These are phyloP conservation scores for Etheostoma cragini DNA, from an alignment of 2,113 vertebrate species.

Conservation along the genomic window DNA sequence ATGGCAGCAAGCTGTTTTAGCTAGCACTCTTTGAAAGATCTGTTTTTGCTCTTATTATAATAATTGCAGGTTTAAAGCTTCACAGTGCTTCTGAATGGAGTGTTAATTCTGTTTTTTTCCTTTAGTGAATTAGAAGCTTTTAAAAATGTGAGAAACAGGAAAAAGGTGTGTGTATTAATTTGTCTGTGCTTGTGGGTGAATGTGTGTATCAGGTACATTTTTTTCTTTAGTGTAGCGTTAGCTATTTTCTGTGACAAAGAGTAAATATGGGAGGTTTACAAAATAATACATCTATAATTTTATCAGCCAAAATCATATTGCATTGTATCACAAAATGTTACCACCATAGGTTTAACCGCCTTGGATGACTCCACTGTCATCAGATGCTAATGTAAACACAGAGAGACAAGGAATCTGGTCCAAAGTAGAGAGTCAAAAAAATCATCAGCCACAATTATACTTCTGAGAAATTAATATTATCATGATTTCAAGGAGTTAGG, in stretches of 20 bases:
- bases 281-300: not conserved
- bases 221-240: not conserved
- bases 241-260: not conserved
- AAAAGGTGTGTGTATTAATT: not conserved
- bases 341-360: not conserved
- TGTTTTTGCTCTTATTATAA: constrained; percentile 19
- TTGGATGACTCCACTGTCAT: not conserved
- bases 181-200: not conserved
- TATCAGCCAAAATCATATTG: not conserved
- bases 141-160: constrained; percentile 6
- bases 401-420: not conserved
- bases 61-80: constrained; percentile 51
- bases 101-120: constrained; percentile 23
- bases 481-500: not conserved
- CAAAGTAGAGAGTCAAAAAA: constrained; percentile 9
- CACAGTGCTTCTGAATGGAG: constrained; percentile 19
- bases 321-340: not conserved
- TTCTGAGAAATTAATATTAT: not conserved
- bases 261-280: not conserved
- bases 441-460: not conserved
- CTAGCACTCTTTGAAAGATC: constrained; percentile 11
- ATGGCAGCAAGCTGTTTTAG: constrained; percentile 19
- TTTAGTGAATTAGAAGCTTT: constrained; percentile 25
- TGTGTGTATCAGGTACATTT: not conserved
- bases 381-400: not conserved